Evolutionary conservation across 1,140 invertebrate species (phyloP).

Genomic region (Cydia amplana): DNA sequence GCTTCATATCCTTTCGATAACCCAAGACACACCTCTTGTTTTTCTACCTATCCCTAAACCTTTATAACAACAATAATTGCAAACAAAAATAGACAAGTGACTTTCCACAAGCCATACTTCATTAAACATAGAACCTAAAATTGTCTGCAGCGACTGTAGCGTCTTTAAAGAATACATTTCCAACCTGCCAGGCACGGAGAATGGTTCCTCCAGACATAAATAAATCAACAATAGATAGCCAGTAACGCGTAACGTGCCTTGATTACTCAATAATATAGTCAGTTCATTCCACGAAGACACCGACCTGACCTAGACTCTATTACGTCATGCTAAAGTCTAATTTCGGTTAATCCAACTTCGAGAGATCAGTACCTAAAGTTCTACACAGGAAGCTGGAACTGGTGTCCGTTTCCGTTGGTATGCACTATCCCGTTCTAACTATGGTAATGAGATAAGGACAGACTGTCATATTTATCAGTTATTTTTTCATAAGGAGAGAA

Average conservation of each 20-base stretch:
- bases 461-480: neutral
- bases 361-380: neutral
- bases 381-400: conserved; percentile 4
- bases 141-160: neutral
- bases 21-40: too few species aligned
- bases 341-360: neutral
- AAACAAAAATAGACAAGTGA: conserved; percentile 4
- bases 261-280: conserved; percentile 17
- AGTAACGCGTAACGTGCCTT: conserved; percentile 1
- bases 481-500: neutral
- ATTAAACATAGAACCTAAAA: neutral
- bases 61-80: neutral
- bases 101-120: neutral
- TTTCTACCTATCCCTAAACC: neutral
- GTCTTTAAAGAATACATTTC: neutral
- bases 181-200: neutral
- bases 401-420: neutral
- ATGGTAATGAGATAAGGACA: neutral
- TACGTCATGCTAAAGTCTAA: neutral
- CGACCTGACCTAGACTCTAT: neutral
- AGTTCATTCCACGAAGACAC: neutral
- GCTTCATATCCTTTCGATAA: too few species aligned
- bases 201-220: conserved; percentile 8
- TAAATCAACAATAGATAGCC: conserved; percentile 5
- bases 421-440: conserved; percentile 1